Evolutionary conservation across 2,797 vertebrate genomes (phyloP).

Genomic region (Pogonophryne albipinna): DNA sequence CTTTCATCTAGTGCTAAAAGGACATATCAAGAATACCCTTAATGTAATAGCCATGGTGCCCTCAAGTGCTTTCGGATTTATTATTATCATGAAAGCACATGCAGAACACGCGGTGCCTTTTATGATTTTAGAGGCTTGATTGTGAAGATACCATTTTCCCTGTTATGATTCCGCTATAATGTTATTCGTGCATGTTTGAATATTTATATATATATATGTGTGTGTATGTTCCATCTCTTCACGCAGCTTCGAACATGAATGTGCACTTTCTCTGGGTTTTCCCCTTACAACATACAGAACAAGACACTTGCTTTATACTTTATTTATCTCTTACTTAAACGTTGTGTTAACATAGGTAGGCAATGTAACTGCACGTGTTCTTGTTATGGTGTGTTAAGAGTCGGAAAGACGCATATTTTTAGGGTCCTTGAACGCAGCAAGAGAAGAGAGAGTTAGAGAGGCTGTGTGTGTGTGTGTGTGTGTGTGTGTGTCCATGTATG

Average conservation of each 20-base stretch:
- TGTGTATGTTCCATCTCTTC: neutral
- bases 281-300: neutral
- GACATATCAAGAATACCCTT: neutral
- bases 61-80: slow-evolving; percentile 23
- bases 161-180: neutral
- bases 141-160: neutral
- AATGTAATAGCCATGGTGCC: slow-evolving; percentile 12
- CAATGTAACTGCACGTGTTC: slow-evolving; percentile 12
- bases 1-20: slow-evolving; percentile 1
- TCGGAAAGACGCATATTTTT: slow-evolving; percentile 7
- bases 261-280: neutral
- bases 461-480: neutral
- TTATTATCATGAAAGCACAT: neutral
- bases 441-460: slow-evolving; percentile 7
- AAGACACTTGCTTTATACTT: neutral
- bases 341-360: neutral
- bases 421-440: slow-evolving; percentile 40
- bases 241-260: neutral
- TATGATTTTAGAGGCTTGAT: neutral
- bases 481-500: neutral
- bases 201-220: neutral
- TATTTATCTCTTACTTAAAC: neutral
- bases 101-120: neutral
- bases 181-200: neutral
- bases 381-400: slow-evolving; percentile 1